Conservation (phyloP, 2,888 invertebrate species). For the Sesia bembeciformis region DNA sequence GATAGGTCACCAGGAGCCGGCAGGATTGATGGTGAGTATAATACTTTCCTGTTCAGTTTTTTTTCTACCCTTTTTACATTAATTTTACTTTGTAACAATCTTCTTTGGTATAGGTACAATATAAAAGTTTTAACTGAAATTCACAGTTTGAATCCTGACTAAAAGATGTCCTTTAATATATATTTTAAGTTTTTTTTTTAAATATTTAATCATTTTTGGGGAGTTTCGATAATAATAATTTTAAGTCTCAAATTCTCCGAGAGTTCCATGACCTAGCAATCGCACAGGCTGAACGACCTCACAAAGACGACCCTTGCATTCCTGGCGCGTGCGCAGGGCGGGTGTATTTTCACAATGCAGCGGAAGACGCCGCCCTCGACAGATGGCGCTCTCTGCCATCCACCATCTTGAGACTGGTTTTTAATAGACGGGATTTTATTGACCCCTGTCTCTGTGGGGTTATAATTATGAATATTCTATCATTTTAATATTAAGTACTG, state of each 20-base stretch:
- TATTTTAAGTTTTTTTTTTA: no score
- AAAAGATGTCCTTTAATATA: no score
- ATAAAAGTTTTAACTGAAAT: no score
- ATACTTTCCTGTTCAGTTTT: no score
- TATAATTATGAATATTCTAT: neutral
- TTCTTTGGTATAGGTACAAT: no score
- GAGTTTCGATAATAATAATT: no score
- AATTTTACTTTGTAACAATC: no score
- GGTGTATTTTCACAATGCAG: slow-evolving; percentile 56
- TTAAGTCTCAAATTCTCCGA: neutral
- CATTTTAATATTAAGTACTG: neutral
- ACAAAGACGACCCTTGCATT: slow-evolving; percentile 24
- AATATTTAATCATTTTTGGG: no score
- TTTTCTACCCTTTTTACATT: no score
- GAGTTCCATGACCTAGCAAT: neutral
- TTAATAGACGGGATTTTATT: slow-evolving; percentile 36
- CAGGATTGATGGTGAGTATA: no score
- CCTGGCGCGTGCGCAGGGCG: slow-evolving; percentile 55
- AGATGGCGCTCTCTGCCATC: slow-evolving; percentile 34
- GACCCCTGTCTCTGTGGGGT: slow-evolving; percentile 37
- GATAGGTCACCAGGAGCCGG: no score
- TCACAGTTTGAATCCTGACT: no score
- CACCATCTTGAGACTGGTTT: slow-evolving; percentile 47
- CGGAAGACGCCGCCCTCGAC: slow-evolving; percentile 67
- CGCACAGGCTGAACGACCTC: slow-evolving; percentile 12